A percentile compares a stretch with the other conserved stretches of the same genome.
phyloP scores from a whole-genome alignment of 37 sponge, comb jelly and placozoan genomes.

The Haliclona indistincta region DNA sequence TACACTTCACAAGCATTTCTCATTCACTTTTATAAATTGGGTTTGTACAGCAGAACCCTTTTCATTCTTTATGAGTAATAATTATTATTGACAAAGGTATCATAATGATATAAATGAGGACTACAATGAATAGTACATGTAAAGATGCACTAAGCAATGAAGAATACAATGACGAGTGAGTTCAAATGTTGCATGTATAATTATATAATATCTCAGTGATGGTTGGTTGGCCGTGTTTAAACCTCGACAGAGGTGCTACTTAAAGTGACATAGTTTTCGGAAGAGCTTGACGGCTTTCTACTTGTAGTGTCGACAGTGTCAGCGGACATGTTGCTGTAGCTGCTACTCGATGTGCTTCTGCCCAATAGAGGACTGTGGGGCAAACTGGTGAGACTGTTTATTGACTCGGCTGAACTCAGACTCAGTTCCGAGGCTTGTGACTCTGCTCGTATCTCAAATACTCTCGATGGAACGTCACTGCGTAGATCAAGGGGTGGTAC shows the following conservation, averaged over 20 bases:
- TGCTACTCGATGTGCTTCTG: background rate
- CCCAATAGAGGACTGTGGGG: background rate
- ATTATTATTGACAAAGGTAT: background rate
- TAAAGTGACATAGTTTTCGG: background rate
- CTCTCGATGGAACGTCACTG: background rate
- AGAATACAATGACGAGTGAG: background rate
- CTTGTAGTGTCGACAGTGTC: background rate
- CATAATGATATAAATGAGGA: background rate
- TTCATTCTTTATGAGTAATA: no score
- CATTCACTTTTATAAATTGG: no score
- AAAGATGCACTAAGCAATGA: background rate
- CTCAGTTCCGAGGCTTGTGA: constrained; percentile 10
- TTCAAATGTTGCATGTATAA: background rate
- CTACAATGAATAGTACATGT: background rate
- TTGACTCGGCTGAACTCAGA: background rate
- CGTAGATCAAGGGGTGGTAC: background rate
- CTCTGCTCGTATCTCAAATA: constrained; percentile 17
- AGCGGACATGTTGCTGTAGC: background rate
- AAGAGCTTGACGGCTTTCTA: background rate
- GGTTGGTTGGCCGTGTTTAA: background rate
- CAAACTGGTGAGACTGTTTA: no score
- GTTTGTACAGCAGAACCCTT: no score
- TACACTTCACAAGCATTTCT: background rate
- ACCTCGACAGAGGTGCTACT: constrained; percentile 3
- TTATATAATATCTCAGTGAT: background rate